Evolutionary conservation across 1,140 invertebrate genomes (phyloP).

Genomic region (Ips typographus): DNA sequence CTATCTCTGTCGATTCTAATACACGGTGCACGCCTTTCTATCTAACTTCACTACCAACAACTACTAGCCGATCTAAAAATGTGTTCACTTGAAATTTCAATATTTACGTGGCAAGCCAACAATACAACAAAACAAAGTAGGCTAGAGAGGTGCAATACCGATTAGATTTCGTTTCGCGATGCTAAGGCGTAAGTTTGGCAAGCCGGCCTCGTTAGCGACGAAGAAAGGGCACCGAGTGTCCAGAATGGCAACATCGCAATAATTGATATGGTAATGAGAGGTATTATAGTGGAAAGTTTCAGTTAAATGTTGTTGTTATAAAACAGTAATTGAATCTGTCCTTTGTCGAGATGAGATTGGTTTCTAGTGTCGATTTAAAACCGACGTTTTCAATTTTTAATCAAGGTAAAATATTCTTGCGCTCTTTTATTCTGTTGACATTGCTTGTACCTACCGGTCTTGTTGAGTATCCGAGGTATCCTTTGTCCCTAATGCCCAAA

Average conservation of each 20-base stretch:
- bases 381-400: no score
- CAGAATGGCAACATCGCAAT: conserved; percentile 18
- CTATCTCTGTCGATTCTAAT: neutral
- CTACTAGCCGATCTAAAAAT: conserved; percentile 36
- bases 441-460: no score
- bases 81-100: conserved; percentile 31
- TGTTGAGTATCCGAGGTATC: no score
- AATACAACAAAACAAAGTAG: conserved; percentile 15
- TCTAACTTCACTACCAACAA: no score
- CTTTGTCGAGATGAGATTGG: neutral
- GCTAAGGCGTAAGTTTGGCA: conserved; percentile 21
- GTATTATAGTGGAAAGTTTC: conserved; percentile 24
- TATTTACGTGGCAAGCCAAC: conserved; percentile 27
- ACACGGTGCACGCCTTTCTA: neutral
- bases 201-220: conserved; percentile 16
- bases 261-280: conserved; percentile 30
- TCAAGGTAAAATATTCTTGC: no score
- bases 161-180: conserved; percentile 30
- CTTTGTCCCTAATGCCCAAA: no score
- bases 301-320: neutral
- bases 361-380: neutral
- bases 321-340: neutral
- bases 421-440: no score
- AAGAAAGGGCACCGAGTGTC: conserved; percentile 14
- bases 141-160: conserved; percentile 27